Evolutionary conservation across 1,140 invertebrate species (phyloP).

Genomic region (Odontomachus brunneus): DNA sequence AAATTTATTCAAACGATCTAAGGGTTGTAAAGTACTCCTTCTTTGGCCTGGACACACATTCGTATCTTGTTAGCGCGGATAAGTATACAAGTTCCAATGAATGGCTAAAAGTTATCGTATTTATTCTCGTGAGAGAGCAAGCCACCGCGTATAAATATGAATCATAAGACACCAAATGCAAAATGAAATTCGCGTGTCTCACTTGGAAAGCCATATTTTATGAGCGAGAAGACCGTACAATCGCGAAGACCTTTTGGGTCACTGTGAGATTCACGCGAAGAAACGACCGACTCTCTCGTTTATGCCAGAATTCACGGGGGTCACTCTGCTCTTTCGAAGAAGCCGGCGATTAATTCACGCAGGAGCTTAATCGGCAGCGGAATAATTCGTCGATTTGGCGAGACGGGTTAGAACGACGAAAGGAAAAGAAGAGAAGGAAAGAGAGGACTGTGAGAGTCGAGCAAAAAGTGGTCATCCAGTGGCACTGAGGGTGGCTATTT

Average conservation of each 20-base stretch:
- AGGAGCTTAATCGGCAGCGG: conserved; percentile 55
- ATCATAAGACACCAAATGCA: background rate
- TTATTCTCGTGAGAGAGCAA: background rate
- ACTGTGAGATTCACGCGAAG: conserved; percentile 13
- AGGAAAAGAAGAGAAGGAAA: conserved; percentile 12
- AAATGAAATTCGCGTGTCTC: background rate
- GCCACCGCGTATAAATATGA: background rate
- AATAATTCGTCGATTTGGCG: conserved; percentile 60
- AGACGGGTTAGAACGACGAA: conserved; percentile 53
- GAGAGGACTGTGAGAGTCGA: background rate
- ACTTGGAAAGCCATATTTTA: background rate
- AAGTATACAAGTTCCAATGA: background rate
- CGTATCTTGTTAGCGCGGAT: conserved; percentile 11
- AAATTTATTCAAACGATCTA: conserved; percentile 14
- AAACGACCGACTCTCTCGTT: conserved; percentile 48
- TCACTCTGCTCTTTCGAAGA: conserved; percentile 37
- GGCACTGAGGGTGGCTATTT: conserved; percentile 63
- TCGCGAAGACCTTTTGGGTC: background rate
- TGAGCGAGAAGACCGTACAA: no score
- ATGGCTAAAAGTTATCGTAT: background rate
- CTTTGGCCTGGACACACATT: background rate
- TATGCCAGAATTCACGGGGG: conserved; percentile 45
- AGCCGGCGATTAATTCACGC: conserved; percentile 49
- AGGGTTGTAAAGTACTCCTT: background rate
- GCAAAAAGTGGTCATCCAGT: conserved; percentile 58